Conservation (phyloP, 2,888 invertebrate genomes). For the Microchrysa polita region DNA sequence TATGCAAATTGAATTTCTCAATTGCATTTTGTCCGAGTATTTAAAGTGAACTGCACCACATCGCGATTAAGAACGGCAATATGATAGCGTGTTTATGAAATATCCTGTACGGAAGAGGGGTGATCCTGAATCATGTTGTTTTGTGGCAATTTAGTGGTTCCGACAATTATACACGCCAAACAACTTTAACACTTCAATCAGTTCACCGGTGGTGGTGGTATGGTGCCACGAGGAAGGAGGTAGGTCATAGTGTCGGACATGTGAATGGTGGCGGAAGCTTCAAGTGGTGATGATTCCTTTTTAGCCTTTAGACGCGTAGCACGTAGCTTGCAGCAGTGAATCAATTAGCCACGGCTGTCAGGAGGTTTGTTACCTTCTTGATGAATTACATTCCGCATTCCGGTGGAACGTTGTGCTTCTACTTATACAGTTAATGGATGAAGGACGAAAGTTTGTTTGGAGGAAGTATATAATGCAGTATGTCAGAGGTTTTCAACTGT, state of each 20-base stretch:
- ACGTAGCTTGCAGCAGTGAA: slow-evolving; percentile 24
- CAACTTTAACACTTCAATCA: slow-evolving; percentile 16
- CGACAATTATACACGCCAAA: not conserved
- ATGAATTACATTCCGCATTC: slow-evolving; percentile 35
- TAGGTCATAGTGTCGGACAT: not conserved
- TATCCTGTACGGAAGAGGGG: not conserved
- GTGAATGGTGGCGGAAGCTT: not conserved
- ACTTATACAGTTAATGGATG: not conserved
- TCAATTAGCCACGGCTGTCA: slow-evolving; percentile 35
- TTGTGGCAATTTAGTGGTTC: slow-evolving; percentile 23
- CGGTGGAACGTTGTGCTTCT: not conserved
- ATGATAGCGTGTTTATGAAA: not conserved
- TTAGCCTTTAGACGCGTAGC: too few species aligned
- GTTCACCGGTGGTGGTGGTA: too few species aligned
- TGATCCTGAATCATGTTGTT: not conserved
- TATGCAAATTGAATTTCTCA: slow-evolving; percentile 22
- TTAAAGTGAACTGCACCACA: not conserved
- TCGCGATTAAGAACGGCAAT: not conserved
- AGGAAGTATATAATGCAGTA: not conserved
- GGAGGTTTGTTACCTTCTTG: slow-evolving; percentile 22
- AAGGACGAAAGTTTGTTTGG: not conserved
- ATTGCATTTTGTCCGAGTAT: not conserved
- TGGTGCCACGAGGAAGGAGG: too few species aligned
- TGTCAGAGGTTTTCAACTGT: not conserved
- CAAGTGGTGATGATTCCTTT: slow-evolving; percentile 31